Evolutionary conservation across 1,140 invertebrate genomes (phyloP).

Genomic region (Cydia splendana): DNA sequence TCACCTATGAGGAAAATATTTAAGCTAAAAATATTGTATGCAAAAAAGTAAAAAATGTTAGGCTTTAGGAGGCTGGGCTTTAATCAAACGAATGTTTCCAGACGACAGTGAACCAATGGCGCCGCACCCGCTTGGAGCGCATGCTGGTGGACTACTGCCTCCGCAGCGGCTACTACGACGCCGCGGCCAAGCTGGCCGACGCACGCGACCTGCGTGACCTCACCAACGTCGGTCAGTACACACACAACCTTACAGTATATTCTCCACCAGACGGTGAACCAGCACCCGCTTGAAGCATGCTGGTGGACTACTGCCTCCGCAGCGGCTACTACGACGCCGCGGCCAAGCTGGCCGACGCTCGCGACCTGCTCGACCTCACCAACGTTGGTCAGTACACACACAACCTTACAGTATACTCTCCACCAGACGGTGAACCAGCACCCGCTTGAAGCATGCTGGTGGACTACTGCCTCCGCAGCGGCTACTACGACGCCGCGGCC

Average conservation of each 20-base stretch:
- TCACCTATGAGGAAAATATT: no score
- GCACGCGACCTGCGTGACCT: conserved; percentile 91
- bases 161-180: conserved; percentile 97
- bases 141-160: conserved; percentile 98
- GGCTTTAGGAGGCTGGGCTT: no score
- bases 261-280: conserved; percentile 84
- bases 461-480: conserved; percentile 97
- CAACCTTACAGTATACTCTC: no score
- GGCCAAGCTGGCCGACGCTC: conserved; percentile 89
- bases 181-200: conserved; percentile 92
- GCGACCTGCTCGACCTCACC: conserved; percentile 92
- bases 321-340: conserved; percentile 98
- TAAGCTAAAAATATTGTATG: no score
- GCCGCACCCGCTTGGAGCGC: conserved; percentile 92
- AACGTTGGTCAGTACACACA: conserved; percentile 90
- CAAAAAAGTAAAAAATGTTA: no score
- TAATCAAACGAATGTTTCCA: conserved; percentile 42
- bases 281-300: conserved; percentile 94
- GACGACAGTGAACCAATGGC: conserved; percentile 89
- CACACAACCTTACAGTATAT: no score
- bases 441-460: conserved; percentile 96
- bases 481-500: conserved; percentile 96
- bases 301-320: conserved; percentile 97
- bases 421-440: conserved; percentile 86
- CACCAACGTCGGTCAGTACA: conserved; percentile 91